phyloP scores from a whole-genome alignment of 2,113 vertebrate species.

The Pseudorhombus dupliciocellatus region DNA sequence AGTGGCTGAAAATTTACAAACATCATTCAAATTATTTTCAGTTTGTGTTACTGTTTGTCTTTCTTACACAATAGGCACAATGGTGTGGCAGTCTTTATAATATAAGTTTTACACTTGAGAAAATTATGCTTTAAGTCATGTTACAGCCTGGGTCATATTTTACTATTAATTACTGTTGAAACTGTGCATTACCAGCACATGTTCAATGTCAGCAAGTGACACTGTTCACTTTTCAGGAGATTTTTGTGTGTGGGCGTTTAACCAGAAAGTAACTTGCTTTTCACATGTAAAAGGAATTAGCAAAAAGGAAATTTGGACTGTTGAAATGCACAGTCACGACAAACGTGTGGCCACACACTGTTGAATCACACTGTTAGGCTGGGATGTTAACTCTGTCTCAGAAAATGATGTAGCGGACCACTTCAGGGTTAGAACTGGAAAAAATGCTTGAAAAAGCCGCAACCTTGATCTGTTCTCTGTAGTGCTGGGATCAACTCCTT shows the following conservation, averaged over 20 bases:
- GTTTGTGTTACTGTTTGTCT: slow-evolving; percentile 8
- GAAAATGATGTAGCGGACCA: slow-evolving; percentile 1
- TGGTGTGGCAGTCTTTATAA: neutral
- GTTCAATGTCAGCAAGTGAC: slow-evolving; percentile 20
- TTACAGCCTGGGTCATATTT: slow-evolving; percentile 13
- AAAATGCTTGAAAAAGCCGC: neutral
- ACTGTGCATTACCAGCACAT: slow-evolving; percentile 7
- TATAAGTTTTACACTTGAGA: neutral
- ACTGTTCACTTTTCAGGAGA: slow-evolving; percentile 17
- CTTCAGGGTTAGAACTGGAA: neutral
- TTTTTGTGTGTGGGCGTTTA: slow-evolving; percentile 6
- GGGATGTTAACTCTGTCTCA: neutral
- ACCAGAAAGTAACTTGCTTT: slow-evolving; percentile 22
- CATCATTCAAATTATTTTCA: slow-evolving; percentile 5
- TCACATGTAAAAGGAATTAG: slow-evolving; percentile 8
- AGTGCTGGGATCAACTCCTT: slow-evolving; percentile 1
- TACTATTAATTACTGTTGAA: slow-evolving; percentile 11
- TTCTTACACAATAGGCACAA: neutral
- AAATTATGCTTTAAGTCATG: slow-evolving; percentile 4
- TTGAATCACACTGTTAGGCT: slow-evolving; percentile 2
- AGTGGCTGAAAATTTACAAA: neutral
- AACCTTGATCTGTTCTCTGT: neutral
- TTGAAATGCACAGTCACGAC: neutral
- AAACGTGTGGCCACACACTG: slow-evolving; percentile 4
- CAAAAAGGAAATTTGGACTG: neutral